These are phyloP conservation scores for Mesembrinibis cayennensis DNA, from an alignment of 2,113 vertebrate species.

Conservation along the genomic window DNA sequence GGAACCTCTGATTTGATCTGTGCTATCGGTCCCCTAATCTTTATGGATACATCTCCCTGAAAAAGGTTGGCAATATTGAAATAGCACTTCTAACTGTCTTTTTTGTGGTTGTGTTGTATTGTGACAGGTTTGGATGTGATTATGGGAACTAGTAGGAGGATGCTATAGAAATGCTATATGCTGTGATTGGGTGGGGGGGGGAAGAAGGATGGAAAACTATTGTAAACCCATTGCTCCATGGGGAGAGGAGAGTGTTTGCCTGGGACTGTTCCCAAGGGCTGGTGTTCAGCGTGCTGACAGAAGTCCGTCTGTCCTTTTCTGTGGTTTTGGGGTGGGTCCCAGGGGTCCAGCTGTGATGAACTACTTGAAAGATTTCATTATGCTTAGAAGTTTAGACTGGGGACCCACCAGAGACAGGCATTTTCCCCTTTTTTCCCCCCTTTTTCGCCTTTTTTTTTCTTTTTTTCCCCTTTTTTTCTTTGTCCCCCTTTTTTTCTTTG, in stretches of 20 bases:
- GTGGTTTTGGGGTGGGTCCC: not conserved
- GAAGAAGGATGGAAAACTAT: not conserved
- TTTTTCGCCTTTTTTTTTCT: too few species aligned
- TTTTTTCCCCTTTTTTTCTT: too few species aligned
- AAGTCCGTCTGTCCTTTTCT: not conserved
- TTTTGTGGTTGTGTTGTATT: not conserved
- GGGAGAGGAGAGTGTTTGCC: not conserved
- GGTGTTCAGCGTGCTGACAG: not conserved
- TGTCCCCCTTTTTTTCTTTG: too few species aligned
- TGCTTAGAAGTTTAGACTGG: not conserved
- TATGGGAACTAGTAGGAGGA: conserved; percentile 8
- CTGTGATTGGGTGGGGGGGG: not conserved
- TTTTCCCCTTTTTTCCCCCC: not conserved
- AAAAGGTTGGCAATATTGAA: not conserved
- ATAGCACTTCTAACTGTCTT: not conserved
- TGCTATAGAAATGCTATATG: not conserved
- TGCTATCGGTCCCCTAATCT: not conserved
- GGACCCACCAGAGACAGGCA: not conserved
- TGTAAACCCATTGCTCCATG: not conserved
- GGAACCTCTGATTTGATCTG: not conserved
- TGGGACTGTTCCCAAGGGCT: not conserved
- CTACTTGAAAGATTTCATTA: not conserved
- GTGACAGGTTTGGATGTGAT: conserved; percentile 21
- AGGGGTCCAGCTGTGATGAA: not conserved
- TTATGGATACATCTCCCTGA: not conserved